Evolutionary conservation across 2,888 invertebrate species (phyloP), one percentile per base, ranked within the genome.

Genomic region (Polyommatus iphigenia): DNA sequence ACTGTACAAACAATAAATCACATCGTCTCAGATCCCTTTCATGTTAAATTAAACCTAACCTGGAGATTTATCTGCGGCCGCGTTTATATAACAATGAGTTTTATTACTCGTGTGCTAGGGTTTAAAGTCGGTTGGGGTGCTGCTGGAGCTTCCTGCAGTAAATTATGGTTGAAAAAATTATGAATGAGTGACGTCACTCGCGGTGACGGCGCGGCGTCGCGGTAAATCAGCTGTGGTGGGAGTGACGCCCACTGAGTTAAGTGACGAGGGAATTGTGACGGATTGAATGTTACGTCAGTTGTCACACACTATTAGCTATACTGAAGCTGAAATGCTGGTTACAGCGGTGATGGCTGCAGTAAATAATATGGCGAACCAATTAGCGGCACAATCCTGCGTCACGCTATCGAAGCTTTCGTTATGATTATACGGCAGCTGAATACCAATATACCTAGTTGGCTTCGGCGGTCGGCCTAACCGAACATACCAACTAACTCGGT

Each of bases 151-250:
- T 24, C 67, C 71, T 29, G 75, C n/a, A 78, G 80, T 81, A 79
- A 81, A 79, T 81, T 79, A 81, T 75, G 32, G 32, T 50, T 50
- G 79, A 78, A 79, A 80, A 82, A 81, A 80, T 76, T 76, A 79
- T 82, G 81, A 82, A 82, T 80, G 82, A 79, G 75, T 78, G 77
- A 80, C 80, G 80, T 79, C 79, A 79, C 67, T 50, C 71, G 76
- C 18, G 67, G 24, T 80, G 80, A 80, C 80, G 80, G 71, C 59
- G 36, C 80, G 80, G 71, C 59, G 36, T 20, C 62, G 46, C 18
- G 67, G 67, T 73, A 15, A 24, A 75, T 75, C 29, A 32, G 54
- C 6, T 20, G 73, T 50, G 75, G 29, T 54, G 54, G n/a, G 18
- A 18, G 20, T 3, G 41, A 41, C 41, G 41, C 41, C 67, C 67